Base-by-base conservation (phyloP, 2,797 vertebrate genomes). In the Spea hammondii region DNA sequence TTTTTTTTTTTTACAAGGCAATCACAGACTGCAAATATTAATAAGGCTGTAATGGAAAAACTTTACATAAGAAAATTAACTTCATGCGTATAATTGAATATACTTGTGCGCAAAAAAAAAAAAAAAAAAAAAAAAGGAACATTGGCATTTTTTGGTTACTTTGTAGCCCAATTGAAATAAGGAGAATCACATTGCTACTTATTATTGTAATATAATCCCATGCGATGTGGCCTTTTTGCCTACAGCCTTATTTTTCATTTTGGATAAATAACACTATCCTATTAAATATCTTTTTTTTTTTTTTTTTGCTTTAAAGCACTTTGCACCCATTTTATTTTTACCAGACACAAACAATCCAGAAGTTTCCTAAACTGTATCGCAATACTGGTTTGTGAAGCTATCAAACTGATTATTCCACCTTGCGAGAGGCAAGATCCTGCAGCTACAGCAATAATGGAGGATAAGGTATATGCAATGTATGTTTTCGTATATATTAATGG, bases 11-110 rank as follows among this genome's bases (percentile, higher is more conserved):
- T 91, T 90, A 95, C 93, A 93, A 92, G 93, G 96, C 96, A 98
- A 96, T 98, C 97, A 98, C 95, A 94, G 97, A 99, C 94, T 98
- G 97, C 97, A 98, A 92, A 92, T 92, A 77, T 87, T 88, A 88
- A 83, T 84, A 91, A 91, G 92, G 90, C 84, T 86, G 89, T 84
- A 74, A 82, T 86, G 89, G 45, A 10, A 51, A 72, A 8, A 17
- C 6, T 32, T 32, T 32, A 32, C 32, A 2, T 32, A 3, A 45
- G 32, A 9, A 44, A 9, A 60, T 74, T 60, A 67, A 13, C 49
- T 54, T 49, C n/a, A 14, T 13, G 10, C n/a, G n/a, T 14, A 74
- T 8, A 44, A 13, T n/a, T 48, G 44, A 51, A 17, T 2, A n/a
- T 45, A 46, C 17, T 6, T 59, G 55, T 11, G 45, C 46, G 6